Evolutionary conservation across 2,113 vertebrate genomes (phyloP), one percentile per base, ranked within the genome.

Genomic region (Helogale parvula): DNA sequence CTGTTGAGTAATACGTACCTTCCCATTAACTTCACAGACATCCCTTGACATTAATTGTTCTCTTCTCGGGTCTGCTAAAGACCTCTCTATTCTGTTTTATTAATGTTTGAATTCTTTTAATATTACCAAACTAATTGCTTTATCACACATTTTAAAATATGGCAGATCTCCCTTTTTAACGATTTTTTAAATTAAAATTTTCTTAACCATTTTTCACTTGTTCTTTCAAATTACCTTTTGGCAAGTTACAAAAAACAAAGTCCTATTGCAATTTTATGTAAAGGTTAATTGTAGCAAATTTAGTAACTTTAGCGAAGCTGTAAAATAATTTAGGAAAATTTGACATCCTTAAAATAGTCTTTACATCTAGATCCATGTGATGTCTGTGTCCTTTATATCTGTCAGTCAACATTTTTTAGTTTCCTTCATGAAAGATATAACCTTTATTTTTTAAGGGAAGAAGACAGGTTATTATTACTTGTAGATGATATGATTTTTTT

Each of bases 121-220:
- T 79, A 57, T 82, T 88, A 35, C 60, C 45, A 91, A 93, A 66
- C 27, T 50, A 88, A 82, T 72, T 95, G 17, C 11, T 91, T 95
- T 87, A 72, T 23, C 69, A 77, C 71, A 88, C 60, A 65, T 93
- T 66, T 84, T 91, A 74, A 96, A 91, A 79, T 83, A n/a, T 8
- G 7, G 35, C 29, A 41, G 2, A 14, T 38, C 12, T 12, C 25
- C n/a, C n/a, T 81, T 92, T 54, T 69, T 47, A 89, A n/a, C 6
- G 13, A 60, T 92, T 92, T 68, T 50, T 88, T 57, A n/a, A 47
- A 47, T 83, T 54, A 82, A 93, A 77, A 21, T 41, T 21, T 82
- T 96, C 81, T 96, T 96, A 47, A n/a, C 45, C 33, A 69, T 69
- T 86, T n/a, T 88, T 63, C 86, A 97, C 33, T 66, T 83, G 31